Conservation (phyloP, 2,113 vertebrate genomes). For the Tympanuchus pallidicinctus region DNA sequence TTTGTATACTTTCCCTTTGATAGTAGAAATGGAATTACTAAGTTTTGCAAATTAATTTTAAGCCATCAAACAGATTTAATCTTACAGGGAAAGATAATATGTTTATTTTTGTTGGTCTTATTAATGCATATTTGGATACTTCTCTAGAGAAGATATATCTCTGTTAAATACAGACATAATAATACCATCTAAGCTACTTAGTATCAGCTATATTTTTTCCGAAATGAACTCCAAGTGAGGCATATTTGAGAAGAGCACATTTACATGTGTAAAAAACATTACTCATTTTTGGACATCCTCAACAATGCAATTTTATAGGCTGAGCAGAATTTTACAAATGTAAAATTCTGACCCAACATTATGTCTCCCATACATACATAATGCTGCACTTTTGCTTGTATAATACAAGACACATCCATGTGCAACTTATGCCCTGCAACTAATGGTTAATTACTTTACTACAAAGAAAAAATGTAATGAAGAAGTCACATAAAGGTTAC, state of each 20-base stretch:
- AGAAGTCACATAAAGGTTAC: background rate
- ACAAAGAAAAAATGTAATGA: background rate
- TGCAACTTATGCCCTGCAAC: background rate
- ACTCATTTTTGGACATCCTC: background rate
- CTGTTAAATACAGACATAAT: background rate
- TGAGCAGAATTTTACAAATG: background rate
- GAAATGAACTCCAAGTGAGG: background rate
- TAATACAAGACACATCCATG: background rate
- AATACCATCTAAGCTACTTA: background rate
- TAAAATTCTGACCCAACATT: background rate
- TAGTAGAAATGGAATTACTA: background rate
- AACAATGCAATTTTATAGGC: background rate
- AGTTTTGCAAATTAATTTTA: background rate
- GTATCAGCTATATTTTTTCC: background rate
- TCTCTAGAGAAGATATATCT: background rate
- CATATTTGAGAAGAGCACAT: background rate
- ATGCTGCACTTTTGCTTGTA: background rate
- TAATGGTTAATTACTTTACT: background rate
- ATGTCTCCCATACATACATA: background rate
- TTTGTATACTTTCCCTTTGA: background rate
- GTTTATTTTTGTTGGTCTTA: background rate
- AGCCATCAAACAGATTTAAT: background rate
- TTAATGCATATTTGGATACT: background rate
- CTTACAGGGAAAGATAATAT: background rate
- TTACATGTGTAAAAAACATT: background rate